Evolutionary conservation across 2,113 vertebrate genomes (phyloP).

Genomic region (Sturnira hondurensis): DNA sequence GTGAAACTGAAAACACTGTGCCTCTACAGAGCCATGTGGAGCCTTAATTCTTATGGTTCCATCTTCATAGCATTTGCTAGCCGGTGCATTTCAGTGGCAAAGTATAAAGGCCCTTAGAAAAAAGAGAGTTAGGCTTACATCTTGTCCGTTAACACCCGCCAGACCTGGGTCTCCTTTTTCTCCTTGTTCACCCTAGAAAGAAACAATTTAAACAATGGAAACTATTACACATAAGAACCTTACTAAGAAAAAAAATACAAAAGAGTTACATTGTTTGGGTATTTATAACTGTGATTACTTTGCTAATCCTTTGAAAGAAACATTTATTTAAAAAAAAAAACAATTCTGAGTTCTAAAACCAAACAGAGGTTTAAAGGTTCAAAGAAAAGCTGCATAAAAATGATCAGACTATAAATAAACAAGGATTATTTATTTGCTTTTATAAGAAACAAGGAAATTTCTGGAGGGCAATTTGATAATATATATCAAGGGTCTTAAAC

Average conservation of each 20-base stretch:
- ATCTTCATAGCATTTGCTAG: not conserved
- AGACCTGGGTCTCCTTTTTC: constrained; percentile 80
- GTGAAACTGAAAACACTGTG: not conserved
- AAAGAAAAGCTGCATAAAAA: constrained; percentile 35
- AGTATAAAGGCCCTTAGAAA: constrained; percentile 32
- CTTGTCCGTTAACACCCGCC: constrained; percentile 77
- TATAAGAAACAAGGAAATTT: constrained; percentile 33
- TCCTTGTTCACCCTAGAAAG: constrained; percentile 84
- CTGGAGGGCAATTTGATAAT: constrained; percentile 14
- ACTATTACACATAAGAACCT: constrained; percentile 33
- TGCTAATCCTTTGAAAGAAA: constrained; percentile 47
- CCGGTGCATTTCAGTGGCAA: not conserved
- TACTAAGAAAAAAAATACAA: constrained; percentile 35
- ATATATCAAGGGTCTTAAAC: not conserved
- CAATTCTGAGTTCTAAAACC: constrained; percentile 39
- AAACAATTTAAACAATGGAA: constrained; percentile 53
- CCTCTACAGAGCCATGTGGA: not conserved
- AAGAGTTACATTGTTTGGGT: not conserved
- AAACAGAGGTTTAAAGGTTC: constrained; percentile 41
- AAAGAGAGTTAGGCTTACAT: constrained; percentile 74
- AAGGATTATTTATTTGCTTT: constrained; percentile 35
- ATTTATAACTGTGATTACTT: constrained; percentile 41
- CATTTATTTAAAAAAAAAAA: constrained; percentile 38
- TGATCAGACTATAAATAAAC: constrained; percentile 6
- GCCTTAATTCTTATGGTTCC: not conserved